Evolutionary conservation across 2,888 invertebrate species (phyloP), one percentile per base, ranked within the genome.

Genomic region (Melipona beecheii): DNA sequence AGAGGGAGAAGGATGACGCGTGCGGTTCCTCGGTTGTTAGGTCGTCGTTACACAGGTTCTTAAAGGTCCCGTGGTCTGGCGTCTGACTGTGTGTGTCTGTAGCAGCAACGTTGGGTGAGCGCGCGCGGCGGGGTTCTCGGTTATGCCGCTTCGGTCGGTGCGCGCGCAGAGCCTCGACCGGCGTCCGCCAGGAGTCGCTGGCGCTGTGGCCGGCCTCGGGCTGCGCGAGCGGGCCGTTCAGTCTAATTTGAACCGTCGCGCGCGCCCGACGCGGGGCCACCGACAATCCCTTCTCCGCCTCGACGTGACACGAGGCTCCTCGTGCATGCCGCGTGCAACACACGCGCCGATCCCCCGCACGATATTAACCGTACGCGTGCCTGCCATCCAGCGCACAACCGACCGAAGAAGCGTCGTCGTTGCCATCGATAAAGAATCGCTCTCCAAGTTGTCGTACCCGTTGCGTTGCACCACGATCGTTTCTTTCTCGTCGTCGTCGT

Each of bases 221-320:
- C 92, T 90, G 89, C 93, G 91, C 93, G 92, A 93, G 93, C 93
- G 92, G 93, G 91, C 91, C 91, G 93, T 92, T 94, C 94, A 94
- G 94, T 94, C 94, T 94, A 94, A 94, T 94, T 94, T 94, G 94
- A 94, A 94, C 94, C 94, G 94, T 93, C 94, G 94, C 94, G 94
- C 93, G 94, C 93, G 93, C 92, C 93, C 93, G 94, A 93, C 92
- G 92, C 92, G 92, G 92, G 92, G 86, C 86, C 88, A 84, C 86
- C 86, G 88, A 86, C 87, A 86, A 89, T 90, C 89, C 89, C 87
- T 89, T 87, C 89, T 84, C 86, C 90, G 86, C 72, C 89, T 85
- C 86, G 88, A 84, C 87, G 90, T 89, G 89, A 90, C 89, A 90
- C 89, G 89, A 90, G 89, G 86, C 84, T 78, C 89, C 89, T 89